Evolutionary conservation across 2,797 vertebrate species (phyloP).

Genomic region (Anguilla anguilla): DNA sequence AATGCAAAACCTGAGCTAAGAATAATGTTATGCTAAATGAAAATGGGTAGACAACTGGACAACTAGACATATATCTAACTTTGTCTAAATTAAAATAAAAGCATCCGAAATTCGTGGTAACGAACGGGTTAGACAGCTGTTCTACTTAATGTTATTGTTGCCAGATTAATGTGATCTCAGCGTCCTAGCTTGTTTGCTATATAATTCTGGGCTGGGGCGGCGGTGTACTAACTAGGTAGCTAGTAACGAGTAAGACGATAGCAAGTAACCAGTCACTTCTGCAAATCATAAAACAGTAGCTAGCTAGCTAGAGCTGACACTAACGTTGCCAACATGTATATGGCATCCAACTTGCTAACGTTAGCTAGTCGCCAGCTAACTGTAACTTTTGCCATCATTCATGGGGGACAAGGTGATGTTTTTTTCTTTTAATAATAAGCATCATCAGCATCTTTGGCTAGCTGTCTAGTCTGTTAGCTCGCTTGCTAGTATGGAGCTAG

Average conservation of each 20-base stretch:
- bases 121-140: background rate
- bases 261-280: background rate
- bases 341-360: background rate
- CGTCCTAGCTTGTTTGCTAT: background rate
- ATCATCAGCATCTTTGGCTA: background rate
- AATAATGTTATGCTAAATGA: background rate
- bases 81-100: background rate
- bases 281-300: background rate
- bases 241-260: background rate
- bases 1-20: background rate
- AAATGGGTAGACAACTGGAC: background rate
- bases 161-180: constrained; percentile 12
- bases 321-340: background rate
- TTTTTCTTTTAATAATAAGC: background rate
- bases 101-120: background rate
- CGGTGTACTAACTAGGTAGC: too few relatives aligned
- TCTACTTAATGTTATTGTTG: background rate
- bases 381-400: background rate
- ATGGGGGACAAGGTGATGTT: background rate
- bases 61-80: background rate
- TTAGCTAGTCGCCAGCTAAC: background rate
- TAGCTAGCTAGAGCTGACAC: background rate
- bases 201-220: background rate
- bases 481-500: constrained; percentile 9
- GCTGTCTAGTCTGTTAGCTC: background rate